Conservation (phyloP, 2,113 vertebrate genomes). For the Cebus imitator region DNA sequence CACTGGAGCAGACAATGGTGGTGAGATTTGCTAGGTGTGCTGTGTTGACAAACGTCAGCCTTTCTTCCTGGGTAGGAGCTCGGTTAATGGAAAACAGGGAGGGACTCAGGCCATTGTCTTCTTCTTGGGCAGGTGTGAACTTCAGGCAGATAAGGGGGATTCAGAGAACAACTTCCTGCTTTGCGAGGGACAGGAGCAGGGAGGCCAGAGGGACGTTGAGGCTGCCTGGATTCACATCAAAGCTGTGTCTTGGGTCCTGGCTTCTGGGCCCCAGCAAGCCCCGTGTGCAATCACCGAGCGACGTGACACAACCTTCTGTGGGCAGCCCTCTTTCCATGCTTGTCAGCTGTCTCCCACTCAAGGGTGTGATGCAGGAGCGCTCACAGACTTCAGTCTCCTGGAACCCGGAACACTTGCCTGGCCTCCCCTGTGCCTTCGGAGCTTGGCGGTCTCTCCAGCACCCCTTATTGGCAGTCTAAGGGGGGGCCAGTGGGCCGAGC, state of each 20-base stretch:
- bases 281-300: no score
- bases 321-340: fast-evolving
- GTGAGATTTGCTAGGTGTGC: neutral
- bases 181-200: neutral
- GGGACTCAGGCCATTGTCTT: neutral
- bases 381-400: fast-evolving
- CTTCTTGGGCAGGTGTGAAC: neutral
- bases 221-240: neutral
- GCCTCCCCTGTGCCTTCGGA: no score
- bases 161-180: neutral
- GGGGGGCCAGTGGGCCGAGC: no score
- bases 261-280: neutral
- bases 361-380: neutral
- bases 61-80: neutral
- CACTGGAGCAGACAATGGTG: neutral
- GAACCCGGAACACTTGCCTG: no score
- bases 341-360: neutral
- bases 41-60: neutral
- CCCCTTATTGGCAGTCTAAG: no score
- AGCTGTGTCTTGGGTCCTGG: neutral
- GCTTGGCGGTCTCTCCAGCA: neutral
- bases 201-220: neutral
- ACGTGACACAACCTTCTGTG: neutral
- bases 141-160: neutral
- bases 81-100: neutral